Evolutionary conservation across 2,888 invertebrate species (phyloP), one percentile per base, ranked within the genome.

Genomic region (Timema cristinae): DNA sequence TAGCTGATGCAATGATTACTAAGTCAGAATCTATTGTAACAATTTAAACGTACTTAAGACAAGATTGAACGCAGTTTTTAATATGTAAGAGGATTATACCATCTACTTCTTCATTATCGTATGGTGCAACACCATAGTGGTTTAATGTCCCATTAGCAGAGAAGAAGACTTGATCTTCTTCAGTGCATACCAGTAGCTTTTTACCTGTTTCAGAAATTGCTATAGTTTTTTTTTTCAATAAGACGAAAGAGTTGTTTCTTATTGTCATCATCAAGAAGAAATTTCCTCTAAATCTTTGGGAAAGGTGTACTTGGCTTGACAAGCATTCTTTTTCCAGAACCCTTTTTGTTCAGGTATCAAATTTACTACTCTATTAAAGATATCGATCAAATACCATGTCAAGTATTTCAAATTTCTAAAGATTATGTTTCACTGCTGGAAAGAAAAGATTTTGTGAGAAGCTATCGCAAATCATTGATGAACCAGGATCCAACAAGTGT

Each of bases 1-100:
- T 48, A 63, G 63, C 63, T 63, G 63, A 16, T 63, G 63, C 63
- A 63, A 63, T 47, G 16, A 63, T 48, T 32, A 63, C 63, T 13
- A 63, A 10, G 13, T 63, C 63, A 4, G 47, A 63, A 63, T 63
- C 47, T 13, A 63, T 48, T 63, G 63, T 63, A 63, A 63, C 63
- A 63, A 63, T 32, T 9, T 9, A 32, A 32, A 47, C 32, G 16
- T 63, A 48, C 8, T 32, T 63, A 32, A 16, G 63, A 48, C 61
- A 32, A 63, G 6, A 10, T 5, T 63, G 11, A 63, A 61, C 47
- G 4, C 63, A 32, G 63, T 63, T 47, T 63, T 63, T 63, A 32
- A 63, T 13, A 32, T 63, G 63, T 63, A 63, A n/a, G 7, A 1
- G 16, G 6, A 63, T 32, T 61, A 8, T 61, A 16, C 61, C 48